phyloP scores from a whole-genome alignment of 2,888 invertebrate genomes.

The Gortyna flavago region DNA sequence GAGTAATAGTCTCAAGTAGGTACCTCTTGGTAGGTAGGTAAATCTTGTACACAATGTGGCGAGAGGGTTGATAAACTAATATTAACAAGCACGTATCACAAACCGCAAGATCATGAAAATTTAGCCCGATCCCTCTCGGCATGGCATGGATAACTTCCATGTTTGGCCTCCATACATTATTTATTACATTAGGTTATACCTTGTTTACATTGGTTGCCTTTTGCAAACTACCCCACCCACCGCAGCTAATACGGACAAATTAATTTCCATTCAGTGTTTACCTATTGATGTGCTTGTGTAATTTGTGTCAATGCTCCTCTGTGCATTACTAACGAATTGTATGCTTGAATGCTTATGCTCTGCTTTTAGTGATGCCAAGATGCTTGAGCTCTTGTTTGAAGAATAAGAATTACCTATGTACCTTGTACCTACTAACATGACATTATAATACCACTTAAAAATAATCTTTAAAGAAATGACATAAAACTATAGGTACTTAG shows the following conservation, averaged over 20 bases:
- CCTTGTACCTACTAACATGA: background rate
- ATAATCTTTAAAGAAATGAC: background rate
- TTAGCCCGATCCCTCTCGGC: conserved; percentile 84
- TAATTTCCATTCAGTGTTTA: conserved; percentile 77
- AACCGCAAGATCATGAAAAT: conserved; percentile 90
- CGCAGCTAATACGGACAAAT: conserved; percentile 77
- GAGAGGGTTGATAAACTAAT: conserved; percentile 87
- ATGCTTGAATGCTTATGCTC: conserved; percentile 55
- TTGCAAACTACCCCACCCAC: conserved; percentile 78
- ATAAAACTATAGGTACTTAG: no score
- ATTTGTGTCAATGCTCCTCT: conserved; percentile 66
- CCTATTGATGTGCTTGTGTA: conserved; percentile 69
- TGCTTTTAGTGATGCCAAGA: conserved; percentile 36
- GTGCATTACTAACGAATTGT: conserved; percentile 63
- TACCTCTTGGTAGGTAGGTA: conserved; percentile 67
- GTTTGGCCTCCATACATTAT: conserved; percentile 88
- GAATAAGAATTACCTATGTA: background rate
- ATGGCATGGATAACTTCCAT: conserved; percentile 85
- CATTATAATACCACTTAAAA: background rate
- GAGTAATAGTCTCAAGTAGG: conserved; percentile 72
- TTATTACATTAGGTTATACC: conserved; percentile 85
- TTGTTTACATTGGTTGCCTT: conserved; percentile 85
- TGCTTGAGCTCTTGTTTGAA: conserved; percentile 1
- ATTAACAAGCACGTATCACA: conserved; percentile 86
- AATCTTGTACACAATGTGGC: conserved; percentile 82